Evolutionary conservation across 2,113 vertebrate genomes (phyloP), one percentile per base, ranked within the genome.

Genomic region (Boleophthalmus pectinirostris): DNA sequence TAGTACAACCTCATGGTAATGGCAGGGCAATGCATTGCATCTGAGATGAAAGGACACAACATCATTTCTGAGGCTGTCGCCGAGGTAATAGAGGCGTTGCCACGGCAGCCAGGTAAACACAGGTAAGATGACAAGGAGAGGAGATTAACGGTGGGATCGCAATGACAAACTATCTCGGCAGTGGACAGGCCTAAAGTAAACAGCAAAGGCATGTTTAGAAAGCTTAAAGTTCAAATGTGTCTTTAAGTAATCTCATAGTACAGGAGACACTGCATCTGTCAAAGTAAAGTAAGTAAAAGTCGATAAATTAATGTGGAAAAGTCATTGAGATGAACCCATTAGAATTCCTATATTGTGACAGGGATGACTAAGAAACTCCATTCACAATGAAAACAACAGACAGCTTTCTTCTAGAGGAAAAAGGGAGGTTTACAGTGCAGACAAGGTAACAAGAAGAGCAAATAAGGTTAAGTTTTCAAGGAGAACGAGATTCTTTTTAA

Each of bases 91-190:
- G 10, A 20, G 80, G 81, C 20, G 69, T 84, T 66, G 49, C 68
- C 70, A 53, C 71, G 68, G 72, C 72, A 76, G 68, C 58, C 87
- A 85, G 87, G 86, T 91, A 91, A 91, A 70, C 79, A 86, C 84
- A 89, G 87, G 88, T 85, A 56, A 51, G 69, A 38, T 51, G 43
- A n/a, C 47, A 45, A 73, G 68, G 68, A 69, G 79, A 73, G 68
- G 68, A 69, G 77, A 85, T 81, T 38, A 85, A 79, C 54, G 69
- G 14, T 68, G 56, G 49, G 64, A 70, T 74, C 56, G 68, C 72
- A 78, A 65, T 2, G 73, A 72, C 68, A 72, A 43, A 23, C 18
- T 29, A 57, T 70, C 85, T 78, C 79, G 49, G 35, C 77, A 78
- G 0, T 66, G 54, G 45, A 72, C 24, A 4, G 58, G 58, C 15